Evolutionary conservation across 2,797 vertebrate genomes (phyloP).

Genomic region (Malacoraja senta): DNA sequence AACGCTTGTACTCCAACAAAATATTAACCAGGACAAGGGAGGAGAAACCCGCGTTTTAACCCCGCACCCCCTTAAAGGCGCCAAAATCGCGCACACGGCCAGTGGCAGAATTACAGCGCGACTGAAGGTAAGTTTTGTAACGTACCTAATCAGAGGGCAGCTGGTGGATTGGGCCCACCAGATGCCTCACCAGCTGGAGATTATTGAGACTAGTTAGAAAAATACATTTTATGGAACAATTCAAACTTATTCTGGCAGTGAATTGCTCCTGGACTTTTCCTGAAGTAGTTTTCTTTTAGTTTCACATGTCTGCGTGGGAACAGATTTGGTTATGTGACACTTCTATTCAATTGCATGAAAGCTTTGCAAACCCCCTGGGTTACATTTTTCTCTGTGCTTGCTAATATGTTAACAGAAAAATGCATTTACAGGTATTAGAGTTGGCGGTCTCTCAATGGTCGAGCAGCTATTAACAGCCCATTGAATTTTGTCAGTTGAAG

Average conservation of each 20-base stretch:
- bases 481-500: conserved; percentile 30
- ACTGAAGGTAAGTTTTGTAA: too few relatives aligned
- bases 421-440: conserved; percentile 22
- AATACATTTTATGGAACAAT: not conserved
- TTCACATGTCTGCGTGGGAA: conserved; percentile 22
- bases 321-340: conserved; percentile 18
- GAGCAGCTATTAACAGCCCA: conserved; percentile 6
- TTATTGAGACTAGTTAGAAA: not conserved
- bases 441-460: conserved; percentile 1
- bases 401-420: conserved; percentile 29
- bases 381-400: conserved; percentile 28
- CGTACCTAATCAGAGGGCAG: not conserved
- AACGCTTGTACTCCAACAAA: too few relatives aligned
- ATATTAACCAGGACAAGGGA: too few relatives aligned
- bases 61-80: too few relatives aligned
- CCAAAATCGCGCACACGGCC: too few relatives aligned
- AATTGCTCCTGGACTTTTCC: conserved; percentile 2
- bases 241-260: conserved; percentile 14
- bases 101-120: too few relatives aligned
- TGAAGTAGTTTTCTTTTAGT: not conserved
- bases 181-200: not conserved
- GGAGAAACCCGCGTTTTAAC: too few relatives aligned
- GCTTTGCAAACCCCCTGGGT: conserved; percentile 17
- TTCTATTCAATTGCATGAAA: conserved; percentile 25
- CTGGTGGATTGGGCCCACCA: not conserved